Conservation (phyloP, 2,113 vertebrate species). For the Silurus asotus region DNA sequence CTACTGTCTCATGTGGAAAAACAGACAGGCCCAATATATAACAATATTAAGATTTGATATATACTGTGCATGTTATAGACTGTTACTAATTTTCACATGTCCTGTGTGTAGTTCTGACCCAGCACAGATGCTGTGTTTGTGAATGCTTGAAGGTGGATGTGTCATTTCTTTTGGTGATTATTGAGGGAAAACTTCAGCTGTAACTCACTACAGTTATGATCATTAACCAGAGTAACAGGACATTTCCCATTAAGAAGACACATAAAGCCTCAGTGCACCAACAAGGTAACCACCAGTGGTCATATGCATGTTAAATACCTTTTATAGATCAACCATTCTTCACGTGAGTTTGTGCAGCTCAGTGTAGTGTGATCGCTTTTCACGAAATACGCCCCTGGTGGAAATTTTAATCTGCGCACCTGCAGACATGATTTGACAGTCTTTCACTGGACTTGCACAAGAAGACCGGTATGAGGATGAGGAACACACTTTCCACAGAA, state of each 20-base stretch:
- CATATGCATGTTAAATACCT: not conserved
- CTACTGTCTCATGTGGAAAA: not conserved
- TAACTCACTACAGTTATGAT: conserved; percentile 1
- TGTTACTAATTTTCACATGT: not conserved
- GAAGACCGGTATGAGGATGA: conserved; percentile 79
- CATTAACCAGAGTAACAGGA: conserved; percentile 54
- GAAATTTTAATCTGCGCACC: not conserved
- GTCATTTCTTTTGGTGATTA: conserved; percentile 40
- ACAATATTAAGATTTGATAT: not conserved
- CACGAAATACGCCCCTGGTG: not conserved
- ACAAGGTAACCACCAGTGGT: not conserved
- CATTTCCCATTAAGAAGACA: not conserved
- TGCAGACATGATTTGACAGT: not conserved
- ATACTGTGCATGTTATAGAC: not conserved
- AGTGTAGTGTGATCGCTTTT: not conserved
- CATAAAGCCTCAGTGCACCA: not conserved
- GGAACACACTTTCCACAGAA: conserved; percentile 96
- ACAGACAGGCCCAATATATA: not conserved
- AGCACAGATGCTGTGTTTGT: not conserved
- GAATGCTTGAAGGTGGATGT: not conserved
- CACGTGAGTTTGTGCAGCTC: not conserved
- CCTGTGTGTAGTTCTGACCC: conserved; percentile 37
- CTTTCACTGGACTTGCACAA: conserved; percentile 80
- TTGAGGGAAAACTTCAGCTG: not conserved
- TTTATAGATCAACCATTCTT: not conserved